These are phyloP conservation scores for Holotrichia oblita DNA, from an alignment of 1,140 invertebrate genomes.

Conservation along the genomic window DNA sequence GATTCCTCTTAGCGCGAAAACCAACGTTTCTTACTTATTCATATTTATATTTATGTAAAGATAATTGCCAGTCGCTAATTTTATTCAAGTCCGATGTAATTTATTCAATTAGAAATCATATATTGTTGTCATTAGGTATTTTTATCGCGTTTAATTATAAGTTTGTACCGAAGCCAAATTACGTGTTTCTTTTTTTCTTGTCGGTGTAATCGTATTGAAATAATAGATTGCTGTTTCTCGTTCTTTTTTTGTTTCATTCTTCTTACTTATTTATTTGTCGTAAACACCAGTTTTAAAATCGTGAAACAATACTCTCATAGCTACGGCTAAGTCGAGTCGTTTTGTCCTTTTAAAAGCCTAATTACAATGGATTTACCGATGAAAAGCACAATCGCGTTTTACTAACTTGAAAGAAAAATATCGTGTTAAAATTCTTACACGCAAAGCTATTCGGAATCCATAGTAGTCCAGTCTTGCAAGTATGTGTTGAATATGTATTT, in stretches of 20 bases:
- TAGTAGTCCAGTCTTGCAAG: conserved; percentile 14
- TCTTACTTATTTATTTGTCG: not conserved
- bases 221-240: no score
- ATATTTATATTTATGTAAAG: not conserved
- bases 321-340: not conserved
- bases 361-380: conserved; percentile 32
- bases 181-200: not conserved
- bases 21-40: not conserved
- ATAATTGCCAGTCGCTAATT: not conserved
- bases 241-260: not conserved
- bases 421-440: conserved; percentile 28
- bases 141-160: conserved; percentile 26
- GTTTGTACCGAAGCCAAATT: not conserved
- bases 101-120: not conserved
- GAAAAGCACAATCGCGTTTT: conserved; percentile 25
- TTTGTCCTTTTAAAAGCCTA: conserved; percentile 27
- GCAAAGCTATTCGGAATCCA: not conserved
- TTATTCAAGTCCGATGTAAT: not conserved
- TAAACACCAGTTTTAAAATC: not conserved
- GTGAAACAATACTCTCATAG: conserved; percentile 6
- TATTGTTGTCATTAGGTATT: not conserved
- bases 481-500: not conserved
- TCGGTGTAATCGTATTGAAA: no score
- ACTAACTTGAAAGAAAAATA: conserved; percentile 14
- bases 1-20: no score